Evolutionary conservation across 2,113 vertebrate genomes (phyloP).

Genomic region (Chlamydotis undulata): DNA sequence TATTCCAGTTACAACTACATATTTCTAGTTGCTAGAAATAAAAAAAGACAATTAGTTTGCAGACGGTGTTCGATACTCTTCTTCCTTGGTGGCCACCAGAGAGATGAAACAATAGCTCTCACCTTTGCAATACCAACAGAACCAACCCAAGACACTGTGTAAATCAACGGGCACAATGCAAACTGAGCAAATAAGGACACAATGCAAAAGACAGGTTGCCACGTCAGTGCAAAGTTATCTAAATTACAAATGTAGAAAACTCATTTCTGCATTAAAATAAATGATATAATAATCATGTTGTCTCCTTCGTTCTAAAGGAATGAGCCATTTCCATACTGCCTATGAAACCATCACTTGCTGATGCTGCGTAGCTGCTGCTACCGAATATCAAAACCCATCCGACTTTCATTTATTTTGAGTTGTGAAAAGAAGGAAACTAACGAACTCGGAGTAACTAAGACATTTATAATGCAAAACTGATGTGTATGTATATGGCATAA

Average conservation of each 20-base stretch:
- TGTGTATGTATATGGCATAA: neutral
- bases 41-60: neutral
- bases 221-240: neutral
- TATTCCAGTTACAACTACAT: neutral
- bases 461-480: neutral
- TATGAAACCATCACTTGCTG: neutral
- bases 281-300: neutral
- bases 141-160: neutral
- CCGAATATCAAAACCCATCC: neutral
- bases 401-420: slow-evolving; percentile 3
- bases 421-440: neutral
- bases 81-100: neutral
- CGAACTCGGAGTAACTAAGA: neutral
- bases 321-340: neutral
- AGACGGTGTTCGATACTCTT: neutral
- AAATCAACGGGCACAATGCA: neutral
- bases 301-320: neutral
- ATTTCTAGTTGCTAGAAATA: neutral
- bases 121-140: neutral
- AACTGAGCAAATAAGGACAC: neutral
- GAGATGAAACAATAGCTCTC: neutral
- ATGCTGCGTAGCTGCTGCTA: neutral
- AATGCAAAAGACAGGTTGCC: neutral
- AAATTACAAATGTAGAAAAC: neutral
- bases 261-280: slow-evolving; percentile 23